Base-by-base conservation (phyloP, 23 tunicate genomes). In the Phallusia fumigata region DNA sequence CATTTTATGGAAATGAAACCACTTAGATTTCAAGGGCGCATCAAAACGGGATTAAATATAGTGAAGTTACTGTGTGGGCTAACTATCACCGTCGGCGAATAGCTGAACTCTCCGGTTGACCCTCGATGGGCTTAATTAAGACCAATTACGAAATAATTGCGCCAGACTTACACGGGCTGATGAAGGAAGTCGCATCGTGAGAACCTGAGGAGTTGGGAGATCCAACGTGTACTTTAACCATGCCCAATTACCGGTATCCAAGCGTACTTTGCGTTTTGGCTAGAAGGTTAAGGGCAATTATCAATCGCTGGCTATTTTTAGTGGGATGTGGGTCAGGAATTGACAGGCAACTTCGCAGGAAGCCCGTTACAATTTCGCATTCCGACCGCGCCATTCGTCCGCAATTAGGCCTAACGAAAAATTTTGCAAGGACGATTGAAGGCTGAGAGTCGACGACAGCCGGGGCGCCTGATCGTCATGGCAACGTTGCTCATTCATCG, bases 151-250 rank as follows among this genome's bases (percentile, higher is more conserved):
- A 22, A 58, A 21, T 58, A 58, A 58, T 58, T 58, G 69, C 69
- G 28, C 69, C 69, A 58, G 69, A 1, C 28, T 58, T 21, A 58
- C 80, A 45, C 47, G 80, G 53, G 52, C 31, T 30, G 53, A 26
- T 36, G 80, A 40, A 36, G 52, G 53, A 40, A 45, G 45, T 33
- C 78, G 28, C 52, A 40, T 33, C 80, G 80, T 77, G 80, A 40
- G 80, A 77, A 77, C 30, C 52, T 2, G n/a, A 36, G 80, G 80
- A 28, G 49, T 77, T 40, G 80, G 32, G 53, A 3, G 69, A 22
- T 58, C 47, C 15, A 58, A 58, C 69, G 16, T 24, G 69, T 24
- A 21, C 69, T 58, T 58, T 58, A 58, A 16, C 69, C 28, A 1
- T 22, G 69, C 16, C 69, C 69, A 58, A 58, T 58, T 58, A 58